Base-by-base conservation (phyloP, 2,797 vertebrate genomes). In the Sciurus carolinensis region DNA sequence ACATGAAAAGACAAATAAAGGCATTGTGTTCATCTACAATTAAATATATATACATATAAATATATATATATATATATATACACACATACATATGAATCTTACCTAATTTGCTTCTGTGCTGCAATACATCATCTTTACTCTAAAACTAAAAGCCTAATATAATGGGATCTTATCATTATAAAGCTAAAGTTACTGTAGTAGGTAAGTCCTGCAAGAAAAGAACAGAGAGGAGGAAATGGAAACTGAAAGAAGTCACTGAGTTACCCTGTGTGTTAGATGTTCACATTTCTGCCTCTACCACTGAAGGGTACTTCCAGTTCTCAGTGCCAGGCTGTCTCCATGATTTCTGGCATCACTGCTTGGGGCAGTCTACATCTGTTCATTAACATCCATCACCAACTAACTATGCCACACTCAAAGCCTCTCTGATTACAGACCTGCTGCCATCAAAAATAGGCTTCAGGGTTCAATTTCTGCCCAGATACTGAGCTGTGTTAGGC, bases 361-460 rank as follows among this genome's bases (percentile, higher is more conserved):
- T 42, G 88, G 52, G 50, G 52, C 42, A 52, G 24, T 80, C 76
- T 39, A 5, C 30, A n/a, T 89, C 59, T 93, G 80, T 82, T 92
- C 50, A 17, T 22, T 81, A 54, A 86, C 57, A 84, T 67, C 15
- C 8, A 5, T 47, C 28, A 64, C 83, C 47, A 91, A 52, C 67
- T 80, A 91, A 52, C 67, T 80, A 90, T 28, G 88, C 75, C 18
- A 50, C 59, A 59, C 83, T 83, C 71, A 28, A 39, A 57, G 72
- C 36, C 67, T 91, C 94, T 96, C 96, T 83, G 76, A 85, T 92
- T 92, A 95, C 89, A 90, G 84, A 72, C n/a, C 93, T 90, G 94
- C 91, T 92, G 95, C 87, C 94, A 96, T 94, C 93, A 95, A 95
- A 96, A 97, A 96, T n/a, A 96, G 91, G 62, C 36, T 36, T 36